A percentile compares a stretch with the other conserved stretches of the same genome.
Evolutionary conservation across 2,797 vertebrate genomes (phyloP).

Genomic region (Manis crassicaudata): DNA sequence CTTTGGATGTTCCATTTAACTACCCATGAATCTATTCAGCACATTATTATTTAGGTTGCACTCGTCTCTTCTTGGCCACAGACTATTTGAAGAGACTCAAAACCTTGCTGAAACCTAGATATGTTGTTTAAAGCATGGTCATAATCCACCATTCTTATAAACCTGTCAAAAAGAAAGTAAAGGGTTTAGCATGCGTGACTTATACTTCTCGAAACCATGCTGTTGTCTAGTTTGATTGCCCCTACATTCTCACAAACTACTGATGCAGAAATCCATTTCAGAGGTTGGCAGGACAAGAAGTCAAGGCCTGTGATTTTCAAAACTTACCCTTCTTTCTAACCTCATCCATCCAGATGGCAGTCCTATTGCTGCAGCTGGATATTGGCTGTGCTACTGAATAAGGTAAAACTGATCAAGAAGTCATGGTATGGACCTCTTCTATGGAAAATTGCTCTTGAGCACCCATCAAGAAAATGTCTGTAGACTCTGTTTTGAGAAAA

Average conservation of each 20-base stretch:
- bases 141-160: background rate
- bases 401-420: background rate
- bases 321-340: background rate
- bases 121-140: background rate
- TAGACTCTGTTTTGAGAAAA: constrained; percentile 2
- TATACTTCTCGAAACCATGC: background rate
- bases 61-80: background rate
- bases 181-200: background rate
- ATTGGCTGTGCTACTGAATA: background rate
- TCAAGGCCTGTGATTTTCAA: background rate
- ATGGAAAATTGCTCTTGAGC: background rate
- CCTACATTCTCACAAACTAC: background rate
- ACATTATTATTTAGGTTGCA: background rate
- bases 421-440: background rate
- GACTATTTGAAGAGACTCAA: background rate
- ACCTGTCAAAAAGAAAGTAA: background rate
- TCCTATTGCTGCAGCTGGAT: background rate
- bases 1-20: background rate
- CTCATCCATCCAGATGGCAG: background rate
- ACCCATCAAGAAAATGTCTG: background rate
- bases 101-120: background rate
- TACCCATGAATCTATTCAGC: background rate
- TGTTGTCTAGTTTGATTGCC: background rate
- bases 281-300: background rate
- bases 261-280: background rate